These are phyloP conservation scores for Drosophila busckii DNA, from an alignment of 1,140 invertebrate species.

Conservation along the genomic window DNA sequence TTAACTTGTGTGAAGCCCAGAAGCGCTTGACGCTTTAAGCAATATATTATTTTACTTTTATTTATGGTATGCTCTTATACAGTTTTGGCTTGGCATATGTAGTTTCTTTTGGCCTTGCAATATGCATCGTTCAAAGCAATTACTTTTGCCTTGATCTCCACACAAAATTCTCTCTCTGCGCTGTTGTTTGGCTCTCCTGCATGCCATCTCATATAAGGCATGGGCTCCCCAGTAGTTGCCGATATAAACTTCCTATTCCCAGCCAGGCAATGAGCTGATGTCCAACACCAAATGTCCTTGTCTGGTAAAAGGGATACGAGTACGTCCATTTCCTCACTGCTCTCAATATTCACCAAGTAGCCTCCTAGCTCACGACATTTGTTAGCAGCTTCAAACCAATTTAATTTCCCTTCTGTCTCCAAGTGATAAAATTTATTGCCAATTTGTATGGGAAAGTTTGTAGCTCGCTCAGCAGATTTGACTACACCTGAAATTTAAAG, in stretches of 20 bases:
- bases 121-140: not conserved
- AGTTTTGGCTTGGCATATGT: slow-evolving; percentile 13
- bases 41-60: too few relatives aligned
- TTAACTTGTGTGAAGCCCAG: too few relatives aligned
- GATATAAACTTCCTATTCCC: not conserved
- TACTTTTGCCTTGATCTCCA: too few relatives aligned
- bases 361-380: slow-evolving; percentile 17
- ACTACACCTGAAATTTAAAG: too few relatives aligned
- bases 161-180: not conserved
- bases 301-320: not conserved
- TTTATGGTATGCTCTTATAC: too few relatives aligned
- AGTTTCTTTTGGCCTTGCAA: not conserved
- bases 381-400: slow-evolving; percentile 9
- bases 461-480: slow-evolving; percentile 4
- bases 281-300: not conserved
- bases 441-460: slow-evolving; percentile 9
- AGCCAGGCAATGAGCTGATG: slow-evolving; percentile 4
- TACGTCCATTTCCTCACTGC: slow-evolving; percentile 8
- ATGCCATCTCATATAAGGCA: slow-evolving; percentile 10
- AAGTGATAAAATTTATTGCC: slow-evolving; percentile 8
- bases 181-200: not conserved
- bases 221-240: slow-evolving; percentile 8
- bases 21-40: too few relatives aligned
- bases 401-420: slow-evolving; percentile 5
- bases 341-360: slow-evolving; percentile 16